A percentile compares a stretch with the other conserved stretches of the same genome.
Evolutionary conservation across 2,797 vertebrate genomes (phyloP).

Genomic region (Diceros bicornis): DNA sequence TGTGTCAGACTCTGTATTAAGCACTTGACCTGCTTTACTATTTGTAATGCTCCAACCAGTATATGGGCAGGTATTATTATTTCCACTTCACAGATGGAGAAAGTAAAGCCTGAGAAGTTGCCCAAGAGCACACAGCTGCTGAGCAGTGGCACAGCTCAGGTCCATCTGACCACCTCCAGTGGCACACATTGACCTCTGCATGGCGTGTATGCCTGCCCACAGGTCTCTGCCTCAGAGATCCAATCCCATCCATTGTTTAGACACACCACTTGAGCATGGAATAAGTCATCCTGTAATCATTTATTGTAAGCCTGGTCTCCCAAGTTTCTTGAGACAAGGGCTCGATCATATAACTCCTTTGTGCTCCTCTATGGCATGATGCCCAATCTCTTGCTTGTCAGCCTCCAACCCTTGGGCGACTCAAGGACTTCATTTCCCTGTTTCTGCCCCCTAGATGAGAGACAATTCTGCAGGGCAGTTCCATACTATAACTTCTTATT

Average conservation of each 20-base stretch:
- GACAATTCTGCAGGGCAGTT: not conserved
- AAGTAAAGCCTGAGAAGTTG: conserved; percentile 6
- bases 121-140: not conserved
- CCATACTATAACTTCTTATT: not conserved
- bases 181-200: not conserved
- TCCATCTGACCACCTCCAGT: not conserved
- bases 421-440: not conserved
- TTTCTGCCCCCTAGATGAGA: not conserved
- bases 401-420: not conserved
- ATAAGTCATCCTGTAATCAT: not conserved
- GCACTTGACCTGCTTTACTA: not conserved
- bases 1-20: not conserved
- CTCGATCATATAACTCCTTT: not conserved
- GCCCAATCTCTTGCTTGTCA: not conserved
- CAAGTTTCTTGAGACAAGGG: not conserved
- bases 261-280: not conserved
- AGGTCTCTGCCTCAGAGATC: not conserved
- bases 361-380: not conserved
- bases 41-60: not conserved
- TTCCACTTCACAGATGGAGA: not conserved
- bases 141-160: not conserved
- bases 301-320: not conserved
- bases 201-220: not conserved
- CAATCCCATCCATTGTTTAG: not conserved
- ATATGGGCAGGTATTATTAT: not conserved